These are phyloP conservation scores for Bucco capensis DNA, from an alignment of 2,113 vertebrate genomes.

Conservation along the genomic window DNA sequence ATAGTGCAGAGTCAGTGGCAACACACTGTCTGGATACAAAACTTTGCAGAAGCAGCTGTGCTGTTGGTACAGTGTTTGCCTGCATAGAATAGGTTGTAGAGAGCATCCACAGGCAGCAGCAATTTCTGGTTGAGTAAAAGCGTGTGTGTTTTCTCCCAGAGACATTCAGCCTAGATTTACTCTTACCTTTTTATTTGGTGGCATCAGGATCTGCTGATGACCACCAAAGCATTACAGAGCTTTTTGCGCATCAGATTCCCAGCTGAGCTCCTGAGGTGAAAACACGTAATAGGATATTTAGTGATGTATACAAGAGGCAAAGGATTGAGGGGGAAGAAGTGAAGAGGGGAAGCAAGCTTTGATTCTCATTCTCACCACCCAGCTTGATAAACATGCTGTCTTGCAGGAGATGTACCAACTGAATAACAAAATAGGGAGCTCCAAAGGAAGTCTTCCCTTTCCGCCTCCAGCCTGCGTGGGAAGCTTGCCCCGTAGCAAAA, in stretches of 20 bases:
- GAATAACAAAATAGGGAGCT: too few species aligned
- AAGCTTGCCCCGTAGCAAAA: neutral
- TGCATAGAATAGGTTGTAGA: accelerated
- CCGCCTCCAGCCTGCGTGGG: neutral
- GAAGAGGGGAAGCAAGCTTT: neutral
- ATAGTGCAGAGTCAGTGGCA: too few species aligned
- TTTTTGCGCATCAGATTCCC: too few species aligned
- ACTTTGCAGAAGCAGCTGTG: too few species aligned
- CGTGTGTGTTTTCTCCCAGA: too few species aligned
- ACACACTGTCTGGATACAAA: neutral
- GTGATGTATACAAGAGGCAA: neutral
- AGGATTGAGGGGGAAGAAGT: too few species aligned
- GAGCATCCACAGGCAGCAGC: neutral
- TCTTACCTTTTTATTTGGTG: too few species aligned
- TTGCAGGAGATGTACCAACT: neutral
- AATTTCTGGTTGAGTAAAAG: neutral
- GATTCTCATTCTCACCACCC: neutral
- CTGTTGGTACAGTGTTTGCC: neutral
- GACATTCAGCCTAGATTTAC: too few species aligned
- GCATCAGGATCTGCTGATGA: too few species aligned
- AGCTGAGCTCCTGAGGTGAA: too few species aligned
- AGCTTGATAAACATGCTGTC: neutral
- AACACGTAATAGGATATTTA: neutral
- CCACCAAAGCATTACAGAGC: too few species aligned
- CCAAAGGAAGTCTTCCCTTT: neutral